A percentile compares a stretch with the other conserved stretches of the same genome.
Evolutionary conservation across 2,888 invertebrate genomes (phyloP).

Genomic region (Odontocolon sp.): DNA sequence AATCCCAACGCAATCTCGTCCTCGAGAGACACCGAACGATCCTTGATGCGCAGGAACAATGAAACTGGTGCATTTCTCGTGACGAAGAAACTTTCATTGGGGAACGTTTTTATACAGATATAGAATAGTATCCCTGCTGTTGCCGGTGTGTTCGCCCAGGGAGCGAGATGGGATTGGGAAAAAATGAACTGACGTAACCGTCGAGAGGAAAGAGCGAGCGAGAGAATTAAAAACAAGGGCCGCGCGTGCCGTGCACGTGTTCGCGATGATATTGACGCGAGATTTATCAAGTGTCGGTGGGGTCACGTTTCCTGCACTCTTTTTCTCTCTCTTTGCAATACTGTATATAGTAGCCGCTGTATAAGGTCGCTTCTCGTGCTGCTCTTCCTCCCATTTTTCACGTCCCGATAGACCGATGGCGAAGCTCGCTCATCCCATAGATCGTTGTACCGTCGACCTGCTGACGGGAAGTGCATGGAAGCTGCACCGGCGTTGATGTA

Average conservation of each 20-base stretch:
- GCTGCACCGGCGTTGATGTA: neutral
- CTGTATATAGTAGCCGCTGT: neutral
- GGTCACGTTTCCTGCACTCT: slow-evolving; percentile 69
- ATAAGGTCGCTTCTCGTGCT: slow-evolving; percentile 31
- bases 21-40: neutral
- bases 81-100: slow-evolving; percentile 1
- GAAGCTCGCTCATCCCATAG: slow-evolving; percentile 21
- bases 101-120: slow-evolving; percentile 7
- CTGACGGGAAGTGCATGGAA: neutral
- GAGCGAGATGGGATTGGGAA: neutral
- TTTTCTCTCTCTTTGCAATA: slow-evolving; percentile 3
- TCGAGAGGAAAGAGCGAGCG: slow-evolving; percentile 33
- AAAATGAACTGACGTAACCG: slow-evolving; percentile 21
- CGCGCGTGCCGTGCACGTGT: slow-evolving; percentile 62
- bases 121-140: too few species aligned
- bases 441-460: slow-evolving; percentile 21
- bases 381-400: slow-evolving; percentile 55
- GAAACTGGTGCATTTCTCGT: neutral
- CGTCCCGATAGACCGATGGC: slow-evolving; percentile 28
- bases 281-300: slow-evolving; percentile 71
- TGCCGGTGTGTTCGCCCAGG: neutral
- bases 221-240: slow-evolving; percentile 46
- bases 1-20: too few species aligned
- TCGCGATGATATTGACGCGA: slow-evolving; percentile 69
- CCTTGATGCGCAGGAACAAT: neutral